A percentile compares a stretch with the other conserved stretches of the same genome.
These are phyloP conservation scores for Diploscapter pachys DNA, from an alignment of 1,140 invertebrate genomes.

Conservation along the genomic window DNA sequence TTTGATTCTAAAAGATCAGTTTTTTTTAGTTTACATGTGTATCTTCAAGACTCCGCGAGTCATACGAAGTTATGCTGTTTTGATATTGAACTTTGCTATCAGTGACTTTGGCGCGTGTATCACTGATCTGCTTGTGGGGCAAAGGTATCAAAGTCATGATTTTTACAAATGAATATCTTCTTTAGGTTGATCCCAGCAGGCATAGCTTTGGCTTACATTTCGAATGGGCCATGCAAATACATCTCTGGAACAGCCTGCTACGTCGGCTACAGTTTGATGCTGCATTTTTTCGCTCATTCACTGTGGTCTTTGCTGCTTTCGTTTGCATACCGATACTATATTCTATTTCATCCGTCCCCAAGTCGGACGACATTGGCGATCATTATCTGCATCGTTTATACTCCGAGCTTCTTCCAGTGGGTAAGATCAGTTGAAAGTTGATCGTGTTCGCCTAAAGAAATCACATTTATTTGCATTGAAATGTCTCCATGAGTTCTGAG, in stretches of 20 bases:
- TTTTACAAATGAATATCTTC: conserved; percentile 1
- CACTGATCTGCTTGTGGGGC: conserved; percentile 20
- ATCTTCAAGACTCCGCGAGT: conserved; percentile 16
- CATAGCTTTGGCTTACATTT: conserved; percentile 23
- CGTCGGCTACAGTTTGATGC: conserved; percentile 13
- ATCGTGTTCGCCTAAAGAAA: not conserved
- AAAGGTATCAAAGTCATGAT: not conserved
- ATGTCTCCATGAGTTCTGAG: too few species aligned
- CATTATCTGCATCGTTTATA: conserved; percentile 2
- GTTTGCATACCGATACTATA: conserved; percentile 11
- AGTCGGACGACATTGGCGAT: not conserved
- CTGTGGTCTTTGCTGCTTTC: conserved; percentile 8
- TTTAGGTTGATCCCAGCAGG: conserved; percentile 23
- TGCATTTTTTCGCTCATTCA: conserved; percentile 15
- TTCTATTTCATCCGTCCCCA: conserved; percentile 7
- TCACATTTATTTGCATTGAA: too few species aligned
- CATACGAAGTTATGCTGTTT: conserved; percentile 21
- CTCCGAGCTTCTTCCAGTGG: conserved; percentile 12
- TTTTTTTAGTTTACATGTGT: conserved; percentile 16
- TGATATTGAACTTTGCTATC: conserved; percentile 24
- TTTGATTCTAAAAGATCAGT: too few species aligned
- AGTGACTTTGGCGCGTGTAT: conserved; percentile 26
- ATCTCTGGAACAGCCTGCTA: conserved; percentile 17
- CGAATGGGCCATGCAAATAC: conserved; percentile 21
- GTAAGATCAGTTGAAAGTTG: not conserved